A percentile compares a stretch with the other conserved stretches of the same genome.
Evolutionary conservation across 2,888 invertebrate genomes (phyloP).

Genomic region (Amiota mariae): DNA sequence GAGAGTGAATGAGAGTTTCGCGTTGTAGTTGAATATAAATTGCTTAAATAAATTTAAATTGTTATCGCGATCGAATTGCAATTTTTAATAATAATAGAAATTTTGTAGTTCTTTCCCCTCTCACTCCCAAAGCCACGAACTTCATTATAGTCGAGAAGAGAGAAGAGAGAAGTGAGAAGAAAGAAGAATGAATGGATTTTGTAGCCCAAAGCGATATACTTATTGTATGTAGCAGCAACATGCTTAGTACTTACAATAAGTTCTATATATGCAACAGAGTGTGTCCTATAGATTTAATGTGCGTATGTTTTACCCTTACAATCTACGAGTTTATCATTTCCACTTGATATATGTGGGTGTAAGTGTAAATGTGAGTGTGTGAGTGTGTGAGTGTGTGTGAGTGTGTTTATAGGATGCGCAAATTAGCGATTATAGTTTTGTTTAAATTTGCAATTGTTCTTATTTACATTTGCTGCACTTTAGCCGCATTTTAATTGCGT

Average conservation of each 20-base stretch:
- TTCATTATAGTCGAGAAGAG: not conserved
- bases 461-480: slow-evolving; percentile 49
- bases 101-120: not conserved
- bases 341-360: slow-evolving; percentile 33
- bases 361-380: not conserved
- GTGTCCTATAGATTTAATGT: not conserved
- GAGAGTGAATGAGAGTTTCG: too few species aligned
- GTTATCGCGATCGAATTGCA: slow-evolving; percentile 60
- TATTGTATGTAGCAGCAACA: too few species aligned
- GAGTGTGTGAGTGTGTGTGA: not conserved
- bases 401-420: slow-evolving; percentile 19
- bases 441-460: slow-evolving; percentile 26
- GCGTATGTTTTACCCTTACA: too few species aligned
- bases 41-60: slow-evolving; percentile 62
- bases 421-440: slow-evolving; percentile 29
- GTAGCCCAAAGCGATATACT: not conserved
- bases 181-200: too few species aligned
- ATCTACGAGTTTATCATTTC: too few species aligned
- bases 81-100: slow-evolving; percentile 52
- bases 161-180: not conserved
- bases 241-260: too few species aligned
- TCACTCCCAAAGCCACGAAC: not conserved
- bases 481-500: slow-evolving; percentile 59
- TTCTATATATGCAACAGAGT: slow-evolving; percentile 39
- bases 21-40: slow-evolving; percentile 49